Evolutionary conservation across 2,888 invertebrate genomes (phyloP).

Genomic region (Electrophaes corylata): DNA sequence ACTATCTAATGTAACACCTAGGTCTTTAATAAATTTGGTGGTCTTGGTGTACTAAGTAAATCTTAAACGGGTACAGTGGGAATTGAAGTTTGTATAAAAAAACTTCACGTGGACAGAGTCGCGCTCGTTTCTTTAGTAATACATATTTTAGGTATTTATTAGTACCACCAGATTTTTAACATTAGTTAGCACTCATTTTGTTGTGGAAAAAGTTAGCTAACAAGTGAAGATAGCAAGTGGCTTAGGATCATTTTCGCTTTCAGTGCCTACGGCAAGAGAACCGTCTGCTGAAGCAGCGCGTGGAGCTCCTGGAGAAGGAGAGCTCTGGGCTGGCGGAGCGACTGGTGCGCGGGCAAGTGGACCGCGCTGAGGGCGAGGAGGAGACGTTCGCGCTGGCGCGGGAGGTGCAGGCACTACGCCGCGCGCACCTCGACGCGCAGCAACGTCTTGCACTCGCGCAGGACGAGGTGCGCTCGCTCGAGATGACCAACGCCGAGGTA

Average conservation of each 20-base stretch:
- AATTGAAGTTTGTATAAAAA: too few species aligned
- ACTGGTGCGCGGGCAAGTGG: slow-evolving; percentile 96
- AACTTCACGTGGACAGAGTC: too few species aligned
- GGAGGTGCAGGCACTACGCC: slow-evolving; percentile 93
- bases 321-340: slow-evolving; percentile 97
- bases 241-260: slow-evolving; percentile 22
- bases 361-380: slow-evolving; percentile 97
- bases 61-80: too few species aligned
- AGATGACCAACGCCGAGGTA: slow-evolving; percentile 87
- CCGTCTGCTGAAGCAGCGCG: slow-evolving; percentile 96
- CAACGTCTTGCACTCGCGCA: slow-evolving; percentile 95
- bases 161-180: too few species aligned
- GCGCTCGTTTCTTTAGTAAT: too few species aligned
- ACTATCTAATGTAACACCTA: too few species aligned
- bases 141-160: too few species aligned
- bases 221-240: too few species aligned
- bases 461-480: slow-evolving; percentile 94
- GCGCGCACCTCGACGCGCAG: slow-evolving; percentile 94
- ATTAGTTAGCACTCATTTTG: too few species aligned
- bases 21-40: too few species aligned
- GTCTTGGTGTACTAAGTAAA: too few species aligned
- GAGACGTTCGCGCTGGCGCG: slow-evolving; percentile 92
- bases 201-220: too few species aligned
- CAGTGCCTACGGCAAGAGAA: slow-evolving; percentile 94
- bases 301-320: slow-evolving; percentile 97